Percentiles rank a stretch among this genome's conserved stretches.
Evolutionary conservation across 2,888 invertebrate genomes (phyloP).

Genomic region (Thymelicus sylvestris): DNA sequence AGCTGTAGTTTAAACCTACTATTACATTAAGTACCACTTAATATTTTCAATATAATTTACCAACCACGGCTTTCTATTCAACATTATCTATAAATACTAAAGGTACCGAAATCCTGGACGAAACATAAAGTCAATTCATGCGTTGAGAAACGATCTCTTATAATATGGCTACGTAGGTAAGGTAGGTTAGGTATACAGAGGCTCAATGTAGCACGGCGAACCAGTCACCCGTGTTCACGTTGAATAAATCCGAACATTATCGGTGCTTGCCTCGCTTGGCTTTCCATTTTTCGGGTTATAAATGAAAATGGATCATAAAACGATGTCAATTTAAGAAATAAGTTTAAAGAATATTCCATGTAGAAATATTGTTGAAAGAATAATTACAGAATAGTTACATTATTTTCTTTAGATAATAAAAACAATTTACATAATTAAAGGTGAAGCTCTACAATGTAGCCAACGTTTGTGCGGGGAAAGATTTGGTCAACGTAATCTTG

Average conservation of each 20-base stretch:
- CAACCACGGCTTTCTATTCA: too few relatives aligned
- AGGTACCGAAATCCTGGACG: neutral
- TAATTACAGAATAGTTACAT: too few relatives aligned
- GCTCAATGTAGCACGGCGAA: neutral
- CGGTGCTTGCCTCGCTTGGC: neutral
- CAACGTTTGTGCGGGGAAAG: neutral
- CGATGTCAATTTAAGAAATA: too few relatives aligned
- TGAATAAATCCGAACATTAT: slow-evolving; percentile 26
- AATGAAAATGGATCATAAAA: too few relatives aligned
- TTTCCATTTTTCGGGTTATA: neutral
- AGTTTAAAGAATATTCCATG: too few relatives aligned
- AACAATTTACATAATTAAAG: too few relatives aligned
- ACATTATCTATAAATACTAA: neutral
- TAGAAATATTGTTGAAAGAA: too few relatives aligned
- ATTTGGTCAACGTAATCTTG: slow-evolving; percentile 21
- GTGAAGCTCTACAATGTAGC: neutral
- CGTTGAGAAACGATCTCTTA: slow-evolving; percentile 21
- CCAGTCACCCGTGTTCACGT: slow-evolving; percentile 21
- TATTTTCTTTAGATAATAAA: too few relatives aligned
- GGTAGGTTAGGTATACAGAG: neutral
- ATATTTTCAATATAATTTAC: too few relatives aligned
- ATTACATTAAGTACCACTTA: too few relatives aligned
- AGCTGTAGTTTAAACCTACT: too few relatives aligned
- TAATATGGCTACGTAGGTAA: slow-evolving; percentile 9
- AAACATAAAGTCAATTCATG: slow-evolving; percentile 15